A percentile compares a stretch with the other conserved stretches of the same genome.
These are phyloP conservation scores for Phaethon lepturus DNA, from an alignment of 2,113 vertebrate species.

Conservation along the genomic window DNA sequence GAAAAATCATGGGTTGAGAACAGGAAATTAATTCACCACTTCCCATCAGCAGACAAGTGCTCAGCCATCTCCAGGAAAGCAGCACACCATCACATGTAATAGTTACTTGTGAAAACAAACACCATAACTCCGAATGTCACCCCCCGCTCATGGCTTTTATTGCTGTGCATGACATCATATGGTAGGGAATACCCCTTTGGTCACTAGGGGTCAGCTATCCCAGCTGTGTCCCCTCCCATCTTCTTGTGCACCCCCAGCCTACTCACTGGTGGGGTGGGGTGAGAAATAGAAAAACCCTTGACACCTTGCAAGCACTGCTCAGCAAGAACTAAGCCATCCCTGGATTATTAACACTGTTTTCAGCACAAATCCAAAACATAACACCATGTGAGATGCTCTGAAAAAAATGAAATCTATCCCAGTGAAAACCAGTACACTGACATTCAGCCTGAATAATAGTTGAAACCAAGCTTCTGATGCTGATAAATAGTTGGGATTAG, in stretches of 20 bases:
- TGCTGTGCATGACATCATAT: background rate
- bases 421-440: background rate
- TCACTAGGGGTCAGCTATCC: background rate
- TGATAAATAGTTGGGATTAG: background rate
- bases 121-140: background rate
- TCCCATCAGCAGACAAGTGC: background rate
- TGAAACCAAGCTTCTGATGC: background rate
- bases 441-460: background rate
- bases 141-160: background rate
- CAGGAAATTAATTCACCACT: background rate
- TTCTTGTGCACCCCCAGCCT: background rate
- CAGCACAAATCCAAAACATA: background rate
- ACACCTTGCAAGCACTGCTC: fast-evolving
- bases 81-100: fast-evolving
- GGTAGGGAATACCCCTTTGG: background rate
- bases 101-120: background rate
- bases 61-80: background rate
- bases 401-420: background rate
- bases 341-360: background rate
- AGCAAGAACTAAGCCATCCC: background rate
- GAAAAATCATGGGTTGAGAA: background rate
- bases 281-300: background rate
- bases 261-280: fast-evolving
- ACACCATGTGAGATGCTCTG: fast-evolving
- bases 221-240: fast-evolving